Evolutionary conservation across 1,140 invertebrate species (phyloP), one percentile per base, ranked within the genome.

Genomic region (Penaeus japonicus): DNA sequence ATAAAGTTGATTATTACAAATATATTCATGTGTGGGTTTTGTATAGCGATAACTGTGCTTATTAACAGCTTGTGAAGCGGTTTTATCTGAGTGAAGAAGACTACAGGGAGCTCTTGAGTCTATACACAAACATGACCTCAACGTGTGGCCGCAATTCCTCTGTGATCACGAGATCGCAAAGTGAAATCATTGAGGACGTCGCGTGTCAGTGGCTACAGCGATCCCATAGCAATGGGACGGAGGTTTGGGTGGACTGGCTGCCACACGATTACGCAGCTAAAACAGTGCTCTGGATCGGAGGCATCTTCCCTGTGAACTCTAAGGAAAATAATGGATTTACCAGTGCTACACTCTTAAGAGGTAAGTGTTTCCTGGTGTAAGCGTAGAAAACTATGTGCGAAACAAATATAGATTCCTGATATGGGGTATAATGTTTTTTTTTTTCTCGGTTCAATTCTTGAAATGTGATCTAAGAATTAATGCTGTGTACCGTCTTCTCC

Each of bases 281-380:
- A 90, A 93, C 91, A 4, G 92, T 93, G 2, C 92, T 95, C 27
- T 94, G 94, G 88, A 95, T 97, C 80, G 96, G 96, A 65, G 96
- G 96, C 3, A 96, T 97, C 90, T 97, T 97, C 92, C 96, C 96
- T 0, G 92, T 96, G 59, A 93, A 92, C 35, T 94, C 94, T 15
- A 91, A 92, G 0, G 92, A 93, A 32, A 95, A 95, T 90, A 94
- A 92, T 2, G 81, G 80, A 15, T 88, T 88, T 39, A 83, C 62
- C 30, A 83, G 87, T 54, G 32, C 75, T 4, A 75, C 87, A 18
- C 65, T 88, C 10, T 57, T 83, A 32, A 84, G 62, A 77, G 87
- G 87, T 88, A 77, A 22, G 86, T 82, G 20, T 20, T 20, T 77
- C 4, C 73, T 4, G 5, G 18, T 77, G n/a, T 77, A 24, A 20